Evolutionary conservation across 2,113 vertebrate species (phyloP).

Genomic region (Hemicordylus capensis): DNA sequence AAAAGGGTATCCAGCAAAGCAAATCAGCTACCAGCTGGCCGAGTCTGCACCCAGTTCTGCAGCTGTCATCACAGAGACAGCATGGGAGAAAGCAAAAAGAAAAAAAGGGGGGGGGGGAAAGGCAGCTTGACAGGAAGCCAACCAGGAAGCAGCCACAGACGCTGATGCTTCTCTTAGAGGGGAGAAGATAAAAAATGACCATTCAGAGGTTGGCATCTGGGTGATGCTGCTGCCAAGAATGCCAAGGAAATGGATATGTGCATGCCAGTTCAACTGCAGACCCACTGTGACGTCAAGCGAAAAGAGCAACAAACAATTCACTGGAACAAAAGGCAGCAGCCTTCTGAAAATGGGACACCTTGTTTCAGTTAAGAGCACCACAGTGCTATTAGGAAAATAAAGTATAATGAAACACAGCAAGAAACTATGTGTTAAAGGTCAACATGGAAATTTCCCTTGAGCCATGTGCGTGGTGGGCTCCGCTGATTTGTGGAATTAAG

Average conservation of each 20-base stretch:
- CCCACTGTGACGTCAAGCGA: conserved; percentile 9
- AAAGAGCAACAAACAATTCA: conserved; percentile 17
- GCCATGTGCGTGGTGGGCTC: background rate
- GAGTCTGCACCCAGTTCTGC: conserved; percentile 48
- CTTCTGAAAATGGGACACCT: background rate
- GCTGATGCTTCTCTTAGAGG: conserved; percentile 18
- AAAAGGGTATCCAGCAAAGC: conserved; percentile 54
- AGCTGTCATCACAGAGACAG: conserved; percentile 61
- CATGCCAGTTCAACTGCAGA: background rate
- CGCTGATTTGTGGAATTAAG: background rate
- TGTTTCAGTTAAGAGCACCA: conserved; percentile 4
- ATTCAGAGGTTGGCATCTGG: conserved; percentile 51
- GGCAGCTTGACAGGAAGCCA: conserved; percentile 55
- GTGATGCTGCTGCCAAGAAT: conserved; percentile 19
- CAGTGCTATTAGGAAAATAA: background rate
- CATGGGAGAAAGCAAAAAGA: conserved; percentile 37
- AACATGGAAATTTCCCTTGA: conserved; percentile 4
- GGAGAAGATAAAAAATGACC: conserved; percentile 32
- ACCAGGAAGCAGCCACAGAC: conserved; percentile 49
- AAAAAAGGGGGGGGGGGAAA: background rate
- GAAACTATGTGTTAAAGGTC: background rate
- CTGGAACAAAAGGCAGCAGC: conserved; percentile 18
- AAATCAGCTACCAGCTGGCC: conserved; percentile 56
- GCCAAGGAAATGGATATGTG: background rate
- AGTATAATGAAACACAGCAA: background rate